Evolutionary conservation across 1,140 invertebrate species (phyloP).

Genomic region (Hermatobates lingyangjiaoensis): DNA sequence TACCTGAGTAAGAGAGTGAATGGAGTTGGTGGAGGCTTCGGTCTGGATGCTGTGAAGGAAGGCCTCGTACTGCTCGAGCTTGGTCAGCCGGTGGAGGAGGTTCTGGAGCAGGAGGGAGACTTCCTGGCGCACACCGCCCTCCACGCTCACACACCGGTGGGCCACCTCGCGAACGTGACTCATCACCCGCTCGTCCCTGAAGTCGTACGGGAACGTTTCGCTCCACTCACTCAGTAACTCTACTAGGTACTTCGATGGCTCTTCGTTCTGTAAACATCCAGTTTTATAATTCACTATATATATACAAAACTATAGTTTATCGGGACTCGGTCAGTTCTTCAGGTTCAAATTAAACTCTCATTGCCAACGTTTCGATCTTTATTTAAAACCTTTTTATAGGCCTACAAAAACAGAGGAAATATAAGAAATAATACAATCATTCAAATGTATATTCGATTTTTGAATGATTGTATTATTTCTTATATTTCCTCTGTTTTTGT

Average conservation of each 20-base stretch:
- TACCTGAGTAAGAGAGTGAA: conserved; percentile 4
- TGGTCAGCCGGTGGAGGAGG: conserved; percentile 58
- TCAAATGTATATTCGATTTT: too few relatives aligned
- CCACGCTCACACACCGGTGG: conserved; percentile 49
- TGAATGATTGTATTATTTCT: too few relatives aligned
- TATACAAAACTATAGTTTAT: too few relatives aligned
- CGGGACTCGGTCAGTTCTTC: too few relatives aligned
- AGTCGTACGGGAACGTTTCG: conserved; percentile 88
- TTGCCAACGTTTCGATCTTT: too few relatives aligned
- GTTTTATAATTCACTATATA: neutral
- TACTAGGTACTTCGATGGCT: conserved; percentile 5
- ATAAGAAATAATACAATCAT: too few relatives aligned
- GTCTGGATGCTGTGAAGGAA: conserved; percentile 8
- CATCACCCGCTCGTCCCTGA: conserved; percentile 86
- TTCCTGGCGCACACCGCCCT: conserved; percentile 37
- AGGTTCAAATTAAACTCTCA: too few relatives aligned
- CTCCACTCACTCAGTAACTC: conserved; percentile 73
- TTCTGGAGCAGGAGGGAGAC: conserved; percentile 70
- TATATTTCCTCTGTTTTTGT: too few relatives aligned
- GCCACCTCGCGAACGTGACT: conserved; percentile 74
- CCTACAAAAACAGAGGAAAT: too few relatives aligned
- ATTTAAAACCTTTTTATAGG: too few relatives aligned
- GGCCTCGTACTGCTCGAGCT: conserved; percentile 66
- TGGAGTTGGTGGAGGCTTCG: neutral
- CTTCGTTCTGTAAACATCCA: conserved; percentile 6